Base-by-base conservation (phyloP, 2,113 vertebrate species). In the Hippocampus abdominalis region DNA sequence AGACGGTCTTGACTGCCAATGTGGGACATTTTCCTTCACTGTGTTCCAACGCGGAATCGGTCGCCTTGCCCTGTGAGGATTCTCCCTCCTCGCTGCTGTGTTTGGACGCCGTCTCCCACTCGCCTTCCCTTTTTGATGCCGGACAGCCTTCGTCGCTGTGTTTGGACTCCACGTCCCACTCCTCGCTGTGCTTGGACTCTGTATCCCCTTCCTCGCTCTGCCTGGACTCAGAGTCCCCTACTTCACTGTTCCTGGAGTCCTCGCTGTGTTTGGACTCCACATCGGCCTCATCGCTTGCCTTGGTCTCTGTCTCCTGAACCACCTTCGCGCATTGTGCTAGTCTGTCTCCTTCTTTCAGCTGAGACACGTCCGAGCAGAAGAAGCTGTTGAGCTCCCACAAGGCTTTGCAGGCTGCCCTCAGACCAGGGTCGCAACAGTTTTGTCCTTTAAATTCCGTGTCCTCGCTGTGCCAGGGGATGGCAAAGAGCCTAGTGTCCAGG, bases 401-500 rank as follows among this genome's bases (percentile, higher is more conserved):
- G 64, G 94, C 93, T 76, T 92, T 93, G 87, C 95, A 98, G 42
- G 95, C 95, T 2, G 91, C 81, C 20, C 81, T 92, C 51, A 98
- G 84, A 81, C 94, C 91, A 1, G 92, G 80, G 81, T 93, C 94
- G 6, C 91, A 92, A 76, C 96, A 98, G 53, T 64, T 92, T 46
- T 81, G 87, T 64, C 81, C 93, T 93, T 74, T 94, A 84, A 90
- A 68, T 12, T 86, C 81, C 8, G 59, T 66, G 87, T 91, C 87
- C 65, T 91, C 91, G 27, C 84, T 85, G 64, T 95, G 94, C 97
- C 97, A 99, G 56, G 96, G 97, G 53, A 98, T 93, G 8, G 97
- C 91, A 81, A 99, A 99, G 71, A 99, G 94, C 78, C 96, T 93
- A 1, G 96, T 99, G 84, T 94, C 94, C 87, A 98, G 92, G 76